Conservation (phyloP, 2,888 invertebrate species). For the Kuschelorhynchus macadamiae region DNA sequence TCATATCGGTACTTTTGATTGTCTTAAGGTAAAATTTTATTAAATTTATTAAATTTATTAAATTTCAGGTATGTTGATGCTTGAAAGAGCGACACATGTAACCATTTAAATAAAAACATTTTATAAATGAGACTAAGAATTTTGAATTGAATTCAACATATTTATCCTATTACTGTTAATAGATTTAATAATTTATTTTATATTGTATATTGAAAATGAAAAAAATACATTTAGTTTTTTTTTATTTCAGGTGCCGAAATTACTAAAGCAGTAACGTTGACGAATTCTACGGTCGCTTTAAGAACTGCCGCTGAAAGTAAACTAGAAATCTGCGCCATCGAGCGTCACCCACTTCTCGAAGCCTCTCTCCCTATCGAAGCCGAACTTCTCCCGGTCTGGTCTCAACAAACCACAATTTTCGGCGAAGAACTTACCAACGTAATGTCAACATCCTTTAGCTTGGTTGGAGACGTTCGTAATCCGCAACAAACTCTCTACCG, state of each 20-base stretch:
- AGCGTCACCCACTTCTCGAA: slow-evolving; percentile 86
- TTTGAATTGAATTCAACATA: too few species aligned
- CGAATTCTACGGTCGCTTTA: slow-evolving; percentile 84
- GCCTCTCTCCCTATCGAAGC: slow-evolving; percentile 89
- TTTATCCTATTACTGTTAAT: too few species aligned
- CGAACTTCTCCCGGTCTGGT: slow-evolving; percentile 92
- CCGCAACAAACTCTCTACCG: slow-evolving; percentile 87
- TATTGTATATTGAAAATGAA: too few species aligned
- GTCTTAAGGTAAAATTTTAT: too few species aligned
- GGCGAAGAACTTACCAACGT: slow-evolving; percentile 77
- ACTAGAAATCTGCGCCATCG: slow-evolving; percentile 83
- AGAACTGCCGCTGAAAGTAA: slow-evolving; percentile 82
- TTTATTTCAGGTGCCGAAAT: slow-evolving; percentile 73
- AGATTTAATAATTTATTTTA: too few species aligned
- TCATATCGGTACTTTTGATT: too few species aligned
- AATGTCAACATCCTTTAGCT: slow-evolving; percentile 86
- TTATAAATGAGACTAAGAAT: too few species aligned
- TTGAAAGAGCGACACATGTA: too few species aligned
- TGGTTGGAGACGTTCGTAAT: slow-evolving; percentile 88
- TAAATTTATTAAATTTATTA: too few species aligned
- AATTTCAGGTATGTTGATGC: too few species aligned
- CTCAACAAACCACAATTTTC: slow-evolving; percentile 83
- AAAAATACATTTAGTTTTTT: too few species aligned
- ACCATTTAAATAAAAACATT: too few species aligned
- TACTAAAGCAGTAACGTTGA: slow-evolving; percentile 82